These are phyloP conservation scores for Punctoribates punctum DNA, from an alignment of 2,888 invertebrate genomes.

Conservation along the genomic window DNA sequence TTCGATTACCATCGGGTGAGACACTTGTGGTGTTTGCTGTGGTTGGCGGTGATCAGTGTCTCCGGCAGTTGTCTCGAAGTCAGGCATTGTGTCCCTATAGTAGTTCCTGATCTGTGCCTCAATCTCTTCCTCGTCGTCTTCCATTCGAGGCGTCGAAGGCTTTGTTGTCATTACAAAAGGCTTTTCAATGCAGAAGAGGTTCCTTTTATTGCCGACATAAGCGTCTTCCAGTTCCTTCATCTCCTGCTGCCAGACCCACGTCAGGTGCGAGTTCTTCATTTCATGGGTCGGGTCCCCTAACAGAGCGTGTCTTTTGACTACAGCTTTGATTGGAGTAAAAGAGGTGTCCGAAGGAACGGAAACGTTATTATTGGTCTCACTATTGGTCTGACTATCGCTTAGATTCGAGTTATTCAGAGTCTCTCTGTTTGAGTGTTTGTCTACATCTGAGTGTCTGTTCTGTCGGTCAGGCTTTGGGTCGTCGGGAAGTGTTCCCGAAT, in stretches of 20 bases:
- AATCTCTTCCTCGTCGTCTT: slow-evolving; percentile 44
- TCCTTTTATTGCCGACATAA: slow-evolving; percentile 43
- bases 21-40: too few relatives aligned
- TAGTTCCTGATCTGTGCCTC: slow-evolving; percentile 40
- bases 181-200: slow-evolving; percentile 46
- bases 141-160: slow-evolving; percentile 39
- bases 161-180: slow-evolving; percentile 45
- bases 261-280: slow-evolving; percentile 50
- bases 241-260: slow-evolving; percentile 48
- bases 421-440: background rate
- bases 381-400: slow-evolving; percentile 1
- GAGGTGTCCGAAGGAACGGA: background rate
- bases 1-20: background rate
- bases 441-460: background rate
- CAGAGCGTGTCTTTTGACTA: slow-evolving; percentile 47
- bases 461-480: slow-evolving; percentile 37
- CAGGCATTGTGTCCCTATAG: slow-evolving; percentile 23
- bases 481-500: slow-evolving; percentile 43
- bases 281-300: slow-evolving; percentile 52
- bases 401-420: background rate
- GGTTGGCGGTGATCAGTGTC: too few relatives aligned
- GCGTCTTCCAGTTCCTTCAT: slow-evolving; percentile 46
- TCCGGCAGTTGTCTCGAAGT: background rate
- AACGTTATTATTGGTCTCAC: background rate
- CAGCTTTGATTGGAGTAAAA: slow-evolving; percentile 17